Percentiles rank a stretch among this genome's conserved stretches.
These are phyloP conservation scores for Oenanthe oenanthe DNA, from an alignment of 2,113 vertebrate species.

Conservation along the genomic window DNA sequence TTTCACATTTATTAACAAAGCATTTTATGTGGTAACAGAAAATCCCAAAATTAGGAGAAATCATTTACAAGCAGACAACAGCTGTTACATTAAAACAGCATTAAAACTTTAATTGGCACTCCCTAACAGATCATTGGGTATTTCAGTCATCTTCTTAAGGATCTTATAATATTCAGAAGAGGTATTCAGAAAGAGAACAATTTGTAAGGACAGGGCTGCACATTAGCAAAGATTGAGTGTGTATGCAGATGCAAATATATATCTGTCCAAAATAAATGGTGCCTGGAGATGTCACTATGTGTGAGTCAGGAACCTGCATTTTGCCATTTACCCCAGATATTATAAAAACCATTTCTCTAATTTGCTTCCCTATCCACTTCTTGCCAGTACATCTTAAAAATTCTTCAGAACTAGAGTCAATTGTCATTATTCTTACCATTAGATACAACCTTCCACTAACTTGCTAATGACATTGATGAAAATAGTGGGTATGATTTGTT, in stretches of 20 bases:
- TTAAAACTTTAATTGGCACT: slow-evolving; percentile 54
- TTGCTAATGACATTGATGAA: background rate
- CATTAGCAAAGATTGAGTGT: background rate
- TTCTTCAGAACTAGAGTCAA: background rate
- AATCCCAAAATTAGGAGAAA: slow-evolving; percentile 58
- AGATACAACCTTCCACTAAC: background rate
- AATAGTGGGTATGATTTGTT: background rate
- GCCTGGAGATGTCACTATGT: background rate
- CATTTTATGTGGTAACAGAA: slow-evolving; percentile 48
- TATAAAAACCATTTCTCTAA: background rate
- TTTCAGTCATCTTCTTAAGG: slow-evolving; percentile 50
- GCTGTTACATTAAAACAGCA: slow-evolving; percentile 8
- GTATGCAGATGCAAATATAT: background rate
- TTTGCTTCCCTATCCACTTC: background rate
- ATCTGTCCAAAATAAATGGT: background rate
- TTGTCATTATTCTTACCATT: background rate
- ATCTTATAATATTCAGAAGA: background rate
- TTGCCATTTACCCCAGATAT: background rate
- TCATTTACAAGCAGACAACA: slow-evolving; percentile 57
- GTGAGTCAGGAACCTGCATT: background rate
- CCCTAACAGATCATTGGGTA: background rate
- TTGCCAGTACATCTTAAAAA: background rate
- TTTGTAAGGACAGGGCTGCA: background rate
- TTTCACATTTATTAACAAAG: slow-evolving; percentile 57
- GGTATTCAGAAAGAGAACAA: slow-evolving; percentile 18